A percentile compares a stretch with the other conserved stretches of the same genome.
Conservation (phyloP, 1,140 invertebrate species). For the Megathymus violae region DNA sequence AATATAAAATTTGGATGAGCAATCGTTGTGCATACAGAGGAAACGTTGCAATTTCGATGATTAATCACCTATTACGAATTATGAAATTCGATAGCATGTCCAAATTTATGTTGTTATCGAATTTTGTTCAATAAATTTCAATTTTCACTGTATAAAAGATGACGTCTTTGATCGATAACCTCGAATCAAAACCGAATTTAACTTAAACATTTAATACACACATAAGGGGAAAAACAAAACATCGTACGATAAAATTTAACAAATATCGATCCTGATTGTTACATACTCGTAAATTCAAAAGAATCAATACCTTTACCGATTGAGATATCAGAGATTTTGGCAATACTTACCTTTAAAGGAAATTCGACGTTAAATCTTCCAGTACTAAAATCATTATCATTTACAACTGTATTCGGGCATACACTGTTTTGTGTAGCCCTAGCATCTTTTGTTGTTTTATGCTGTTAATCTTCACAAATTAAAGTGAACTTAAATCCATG, state of each 20-base stretch:
- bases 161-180: constrained; percentile 32
- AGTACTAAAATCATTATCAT: constrained; percentile 34
- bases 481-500: constrained; percentile 36
- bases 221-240: constrained; percentile 42
- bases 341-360: constrained; percentile 18
- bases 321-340: constrained; percentile 68
- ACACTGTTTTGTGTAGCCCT: constrained; percentile 45
- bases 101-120: constrained; percentile 28
- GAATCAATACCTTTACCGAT: constrained; percentile 62
- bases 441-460: constrained; percentile 42
- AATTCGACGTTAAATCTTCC: constrained; percentile 43
- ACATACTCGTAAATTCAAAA: constrained; percentile 60
- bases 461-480: constrained; percentile 15
- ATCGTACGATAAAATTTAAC: constrained; percentile 49
- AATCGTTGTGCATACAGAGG: neutral
- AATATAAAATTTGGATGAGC: no score
- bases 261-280: constrained; percentile 57
- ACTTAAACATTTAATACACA: constrained; percentile 30
- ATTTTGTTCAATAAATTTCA: constrained; percentile 31
- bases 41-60: neutral
- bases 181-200: constrained; percentile 35
- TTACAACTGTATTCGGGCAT: constrained; percentile 43
- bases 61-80: constrained; percentile 23
- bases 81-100: constrained; percentile 19
- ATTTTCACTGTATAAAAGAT: constrained; percentile 22